Conservation (phyloP, 1,140 invertebrate species). For the Eumaeus atala region DNA sequence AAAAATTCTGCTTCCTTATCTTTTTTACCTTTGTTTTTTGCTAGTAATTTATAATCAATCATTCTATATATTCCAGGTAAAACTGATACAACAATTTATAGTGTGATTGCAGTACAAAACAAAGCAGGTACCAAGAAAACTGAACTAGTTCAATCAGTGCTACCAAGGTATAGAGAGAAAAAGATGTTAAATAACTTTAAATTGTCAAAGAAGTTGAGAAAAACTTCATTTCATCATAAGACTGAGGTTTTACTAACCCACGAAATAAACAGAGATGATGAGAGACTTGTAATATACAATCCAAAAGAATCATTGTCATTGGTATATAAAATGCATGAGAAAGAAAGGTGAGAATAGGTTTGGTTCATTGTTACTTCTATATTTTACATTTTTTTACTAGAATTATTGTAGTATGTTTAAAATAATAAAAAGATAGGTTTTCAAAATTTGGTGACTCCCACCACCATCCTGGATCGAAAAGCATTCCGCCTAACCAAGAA, state of each 20-base stretch:
- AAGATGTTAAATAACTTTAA: constrained; percentile 34
- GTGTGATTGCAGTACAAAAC: constrained; percentile 41
- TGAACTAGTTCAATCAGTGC: constrained; percentile 41
- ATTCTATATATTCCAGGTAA: constrained; percentile 37
- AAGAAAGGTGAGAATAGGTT: constrained; percentile 16
- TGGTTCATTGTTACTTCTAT: not conserved
- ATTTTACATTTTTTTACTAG: not conserved
- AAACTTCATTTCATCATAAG: constrained; percentile 18
- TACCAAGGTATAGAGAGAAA: constrained; percentile 55
- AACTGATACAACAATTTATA: constrained; percentile 47
- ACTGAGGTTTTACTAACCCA: constrained; percentile 46
- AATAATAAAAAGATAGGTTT: no score
- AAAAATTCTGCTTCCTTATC: not conserved
- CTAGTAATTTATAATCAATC: not conserved
- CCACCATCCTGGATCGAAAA: no score
- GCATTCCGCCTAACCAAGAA: no score
- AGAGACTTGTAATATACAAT: constrained; percentile 45
- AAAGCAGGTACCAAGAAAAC: constrained; percentile 38
- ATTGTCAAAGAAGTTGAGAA: constrained; percentile 18
- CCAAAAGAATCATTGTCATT: constrained; percentile 32
- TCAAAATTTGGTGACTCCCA: no score
- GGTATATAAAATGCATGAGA: constrained; percentile 42
- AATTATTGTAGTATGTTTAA: not conserved
- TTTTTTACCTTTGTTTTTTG: not conserved
- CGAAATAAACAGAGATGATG: constrained; percentile 40